A percentile compares a stretch with the other conserved stretches of the same genome.
phyloP scores from a whole-genome alignment of 2,888 invertebrate genomes.

The Microctonus brassicae region DNA sequence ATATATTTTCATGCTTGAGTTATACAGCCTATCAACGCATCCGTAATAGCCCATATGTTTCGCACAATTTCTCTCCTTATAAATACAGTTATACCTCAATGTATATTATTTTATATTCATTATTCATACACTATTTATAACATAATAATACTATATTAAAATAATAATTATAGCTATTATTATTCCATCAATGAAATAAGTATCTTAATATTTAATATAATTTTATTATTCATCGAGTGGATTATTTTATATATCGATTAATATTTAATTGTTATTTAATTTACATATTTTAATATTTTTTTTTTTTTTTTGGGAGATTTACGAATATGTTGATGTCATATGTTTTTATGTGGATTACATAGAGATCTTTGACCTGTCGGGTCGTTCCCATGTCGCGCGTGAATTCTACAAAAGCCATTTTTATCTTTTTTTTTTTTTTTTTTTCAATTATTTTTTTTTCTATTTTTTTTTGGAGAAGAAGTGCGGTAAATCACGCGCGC shows the following conservation, averaged over 20 bases:
- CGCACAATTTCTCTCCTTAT: neutral
- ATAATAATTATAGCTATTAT: neutral
- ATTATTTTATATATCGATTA: no score
- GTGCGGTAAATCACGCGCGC: conserved; percentile 39
- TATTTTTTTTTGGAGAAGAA: neutral
- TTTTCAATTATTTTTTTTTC: neutral
- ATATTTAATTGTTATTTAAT: no score
- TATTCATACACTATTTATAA: neutral
- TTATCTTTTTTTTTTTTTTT: neutral
- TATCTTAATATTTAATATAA: no score
- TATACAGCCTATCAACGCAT: conserved; percentile 7
- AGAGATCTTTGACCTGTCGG: neutral
- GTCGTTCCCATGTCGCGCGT: neutral
- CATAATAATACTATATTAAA: neutral
- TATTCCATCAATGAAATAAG: no score
- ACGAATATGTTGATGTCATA: no score
- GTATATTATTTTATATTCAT: neutral
- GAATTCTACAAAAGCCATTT: neutral
- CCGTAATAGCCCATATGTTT: neutral
- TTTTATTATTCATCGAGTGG: no score
- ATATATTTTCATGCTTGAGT: neutral
- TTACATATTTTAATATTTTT: no score
- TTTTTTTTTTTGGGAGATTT: no score
- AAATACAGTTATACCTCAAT: neutral
- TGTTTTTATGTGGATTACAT: neutral